Percentiles rank a stretch among this genome's conserved stretches.
phyloP scores from a whole-genome alignment of 1,140 invertebrate species.

The Neuroterus valhalla region DNA sequence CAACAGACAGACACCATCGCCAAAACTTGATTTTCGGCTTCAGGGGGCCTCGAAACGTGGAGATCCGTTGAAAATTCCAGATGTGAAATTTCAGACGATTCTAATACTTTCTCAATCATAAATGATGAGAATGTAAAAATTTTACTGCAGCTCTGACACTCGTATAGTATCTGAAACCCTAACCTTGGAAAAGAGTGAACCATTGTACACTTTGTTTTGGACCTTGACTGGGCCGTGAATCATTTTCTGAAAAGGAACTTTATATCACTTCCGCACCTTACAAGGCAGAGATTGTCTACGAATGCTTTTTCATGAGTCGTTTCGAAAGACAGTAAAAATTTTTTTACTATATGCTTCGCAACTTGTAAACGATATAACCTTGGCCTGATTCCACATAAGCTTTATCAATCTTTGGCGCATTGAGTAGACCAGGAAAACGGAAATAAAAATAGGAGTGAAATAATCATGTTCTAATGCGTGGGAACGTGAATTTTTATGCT shows the following conservation, averaged over 20 bases:
- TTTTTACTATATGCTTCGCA: background rate
- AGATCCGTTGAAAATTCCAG: no score
- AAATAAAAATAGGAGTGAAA: background rate
- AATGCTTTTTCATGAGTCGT: background rate
- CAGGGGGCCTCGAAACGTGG: no score
- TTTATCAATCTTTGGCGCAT: background rate
- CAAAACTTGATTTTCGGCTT: no score
- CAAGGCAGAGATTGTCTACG: background rate
- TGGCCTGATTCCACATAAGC: background rate
- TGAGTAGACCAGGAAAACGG: background rate
- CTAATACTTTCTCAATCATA: no score
- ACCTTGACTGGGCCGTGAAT: background rate
- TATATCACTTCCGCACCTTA: background rate
- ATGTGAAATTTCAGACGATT: no score
- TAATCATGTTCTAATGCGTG: background rate
- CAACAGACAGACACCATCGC: no score
- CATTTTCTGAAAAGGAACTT: slow-evolving; percentile 5
- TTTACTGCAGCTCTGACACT: background rate
- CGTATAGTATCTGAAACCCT: background rate
- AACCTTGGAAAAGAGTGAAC: slow-evolving; percentile 1
- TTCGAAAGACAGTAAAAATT: background rate
- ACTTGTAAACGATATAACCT: background rate
- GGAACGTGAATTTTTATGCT: no score
- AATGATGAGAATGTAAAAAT: background rate
- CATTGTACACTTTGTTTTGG: background rate